Evolutionary conservation across 2,113 vertebrate genomes (phyloP), one percentile per base, ranked within the genome.

Genomic region (Kryptolebias marmoratus): DNA sequence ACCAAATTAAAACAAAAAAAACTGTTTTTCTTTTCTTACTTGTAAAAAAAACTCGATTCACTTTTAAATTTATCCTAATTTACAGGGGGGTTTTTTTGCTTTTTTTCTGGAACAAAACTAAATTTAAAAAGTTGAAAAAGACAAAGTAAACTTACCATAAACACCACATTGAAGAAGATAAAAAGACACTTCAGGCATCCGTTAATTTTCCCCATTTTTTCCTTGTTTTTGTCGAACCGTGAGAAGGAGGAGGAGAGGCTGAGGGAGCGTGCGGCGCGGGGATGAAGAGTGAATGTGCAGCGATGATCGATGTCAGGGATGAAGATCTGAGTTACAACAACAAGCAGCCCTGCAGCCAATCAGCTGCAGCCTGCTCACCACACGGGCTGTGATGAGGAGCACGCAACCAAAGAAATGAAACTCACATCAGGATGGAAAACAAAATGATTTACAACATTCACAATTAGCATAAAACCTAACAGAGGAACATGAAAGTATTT

Each of bases 141-240:
- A 11, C 39, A 2, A 13, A n/a, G 16, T 69, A 48, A 39, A 87
- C 91, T 92, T 30, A 92, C 91, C 14, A 44, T 73, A 52, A 82
- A 90, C 16, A 92, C 0, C 32, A 83, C 74, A 22, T 92, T 92
- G 81, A 90, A 91, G 83, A 88, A 85, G 64, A 92, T 54, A 7
- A 91, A 91, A 49, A 88, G n/a, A 10, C 84, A 84, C 39, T 88
- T 91, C 1, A 92, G 72, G 64, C 89, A 90, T 50, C 82, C 72
- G 39, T 92, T 90, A 8, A 90, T 83, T 83, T 91, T 92, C 0
- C 71, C 86, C 91, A 92, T 92, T 15, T 81, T 87, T 45, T 31
- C 16, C 50, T 48, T 39, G 5, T 5, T 42, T 50, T 1, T 0
- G 2, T 31, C 12, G 12, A 5, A 1, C 0, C 32, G 28, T 42